Evolutionary conservation across 30 jellyfish, hydroid and myxozoan species (phyloP), one percentile per base, ranked within the genome.

Genomic region (Haliclystus octoradiatus): DNA sequence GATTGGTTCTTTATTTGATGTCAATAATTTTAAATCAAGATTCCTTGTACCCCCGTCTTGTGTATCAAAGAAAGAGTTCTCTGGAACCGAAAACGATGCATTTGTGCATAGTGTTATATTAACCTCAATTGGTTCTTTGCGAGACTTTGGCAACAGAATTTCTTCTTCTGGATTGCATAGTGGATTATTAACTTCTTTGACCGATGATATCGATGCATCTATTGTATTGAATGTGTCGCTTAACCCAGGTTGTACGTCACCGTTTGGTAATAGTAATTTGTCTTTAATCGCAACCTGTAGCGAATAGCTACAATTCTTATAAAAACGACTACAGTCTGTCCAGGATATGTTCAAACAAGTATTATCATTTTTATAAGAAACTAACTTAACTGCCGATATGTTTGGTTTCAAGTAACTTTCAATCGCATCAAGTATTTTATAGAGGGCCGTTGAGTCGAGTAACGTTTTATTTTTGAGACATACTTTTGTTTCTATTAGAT

Each of bases 31-130:
- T 57, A 79, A 31, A 4, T 51, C 74, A 62, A 79, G 33, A 13
- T 66, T 33, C 19, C 92, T 79, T 22, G 92, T 31, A 29, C 31
- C 49, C 25, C 92, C 92, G 74, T 79, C 83, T 57, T 69, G 79
- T 31, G 24, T 46, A 52, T 40, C 57, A 19, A 40, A 19, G 57
- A 40, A 40, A 5, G 57, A 5, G 57, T 40, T 19, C 9, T 19
- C 19, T 40, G 57, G 57, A 40, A 40, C 19, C 14, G 19, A 19
- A 40, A 40, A 40, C 9, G 57, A 40, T 40, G 57, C 57, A 19
- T 40, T 40, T 40, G 9, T 9, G 19, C 57, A 40, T 5, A 40
- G 57, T 40, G 57, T 40, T 5, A 40, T 19, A 19, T 40, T 40
- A 9, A 40, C 9, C 57, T 40, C 57, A 5, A 40, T 9, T 40